These are phyloP conservation scores for Stratiolaelaps scimitus DNA, from an alignment of 1,140 invertebrate species.

Conservation along the genomic window DNA sequence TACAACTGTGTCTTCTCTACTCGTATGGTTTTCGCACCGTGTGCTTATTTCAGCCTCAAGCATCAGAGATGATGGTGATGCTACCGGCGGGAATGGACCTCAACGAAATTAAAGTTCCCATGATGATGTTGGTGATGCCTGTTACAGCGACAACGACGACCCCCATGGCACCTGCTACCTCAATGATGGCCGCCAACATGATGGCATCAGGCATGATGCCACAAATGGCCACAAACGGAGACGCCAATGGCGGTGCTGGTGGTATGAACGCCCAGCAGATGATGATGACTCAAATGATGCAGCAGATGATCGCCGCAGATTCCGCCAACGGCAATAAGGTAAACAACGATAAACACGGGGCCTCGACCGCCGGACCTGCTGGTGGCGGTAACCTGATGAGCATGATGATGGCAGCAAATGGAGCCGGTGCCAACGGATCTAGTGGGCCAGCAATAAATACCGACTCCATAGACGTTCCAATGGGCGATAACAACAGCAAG, in stretches of 20 bases:
- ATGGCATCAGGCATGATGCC: not conserved
- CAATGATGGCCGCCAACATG: not conserved
- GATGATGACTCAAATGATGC: slow-evolving; percentile 23
- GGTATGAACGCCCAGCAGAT: not conserved
- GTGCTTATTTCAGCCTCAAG: not conserved
- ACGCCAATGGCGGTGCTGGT: too few relatives aligned
- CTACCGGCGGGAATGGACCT: slow-evolving; percentile 10
- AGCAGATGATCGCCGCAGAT: slow-evolving; percentile 11
- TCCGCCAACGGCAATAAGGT: not conserved
- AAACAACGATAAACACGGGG: too few relatives aligned
- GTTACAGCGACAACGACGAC: not conserved
- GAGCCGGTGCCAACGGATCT: too few relatives aligned
- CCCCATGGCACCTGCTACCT: not conserved
- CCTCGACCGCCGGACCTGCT: too few relatives aligned
- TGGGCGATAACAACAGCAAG: too few relatives aligned
- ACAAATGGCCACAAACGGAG: too few relatives aligned
- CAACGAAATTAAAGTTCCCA: slow-evolving; percentile 3
- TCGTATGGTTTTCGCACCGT: too few relatives aligned
- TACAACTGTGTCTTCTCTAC: too few relatives aligned
- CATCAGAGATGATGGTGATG: slow-evolving; percentile 25
- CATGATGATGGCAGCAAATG: too few relatives aligned
- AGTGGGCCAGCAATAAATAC: too few relatives aligned
- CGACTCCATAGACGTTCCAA: too few relatives aligned
- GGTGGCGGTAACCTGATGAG: too few relatives aligned
- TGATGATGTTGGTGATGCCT: slow-evolving; percentile 23